Evolutionary conservation across 2,888 invertebrate genomes (phyloP).

Genomic region (Caenorhabditis sinica): DNA sequence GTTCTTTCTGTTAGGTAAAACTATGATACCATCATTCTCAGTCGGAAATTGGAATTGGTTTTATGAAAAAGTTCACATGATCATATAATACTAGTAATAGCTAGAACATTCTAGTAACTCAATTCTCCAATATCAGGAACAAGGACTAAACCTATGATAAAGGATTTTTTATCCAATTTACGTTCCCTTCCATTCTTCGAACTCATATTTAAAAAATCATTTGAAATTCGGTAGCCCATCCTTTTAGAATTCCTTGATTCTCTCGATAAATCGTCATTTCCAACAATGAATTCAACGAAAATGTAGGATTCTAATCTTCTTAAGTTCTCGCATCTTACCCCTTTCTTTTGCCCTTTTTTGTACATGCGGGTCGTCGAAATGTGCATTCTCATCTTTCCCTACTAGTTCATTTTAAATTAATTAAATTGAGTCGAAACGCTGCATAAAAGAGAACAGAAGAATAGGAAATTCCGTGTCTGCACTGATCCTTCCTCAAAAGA

Average conservation of each 20-base stretch:
- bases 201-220: background rate
- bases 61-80: background rate
- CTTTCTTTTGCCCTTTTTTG: background rate
- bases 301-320: conserved; percentile 36
- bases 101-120: background rate
- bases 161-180: no score
- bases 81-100: background rate
- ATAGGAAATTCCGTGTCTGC: background rate
- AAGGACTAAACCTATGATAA: no score
- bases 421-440: conserved; percentile 18
- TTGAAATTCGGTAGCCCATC: background rate
- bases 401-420: conserved; percentile 32
- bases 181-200: no score
- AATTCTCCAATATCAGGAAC: no score
- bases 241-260: background rate
- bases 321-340: conserved; percentile 2
- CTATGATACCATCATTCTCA: background rate
- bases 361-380: conserved; percentile 8
- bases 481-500: conserved; percentile 5
- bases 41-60: background rate
- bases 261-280: conserved; percentile 13
- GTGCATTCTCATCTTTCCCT: background rate
- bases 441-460: background rate
- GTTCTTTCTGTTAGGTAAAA: background rate
- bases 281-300: no score